A percentile compares a stretch with the other conserved stretches of the same genome.
phyloP scores from a whole-genome alignment of 2,888 invertebrate species.

The Netelia inedita region DNA sequence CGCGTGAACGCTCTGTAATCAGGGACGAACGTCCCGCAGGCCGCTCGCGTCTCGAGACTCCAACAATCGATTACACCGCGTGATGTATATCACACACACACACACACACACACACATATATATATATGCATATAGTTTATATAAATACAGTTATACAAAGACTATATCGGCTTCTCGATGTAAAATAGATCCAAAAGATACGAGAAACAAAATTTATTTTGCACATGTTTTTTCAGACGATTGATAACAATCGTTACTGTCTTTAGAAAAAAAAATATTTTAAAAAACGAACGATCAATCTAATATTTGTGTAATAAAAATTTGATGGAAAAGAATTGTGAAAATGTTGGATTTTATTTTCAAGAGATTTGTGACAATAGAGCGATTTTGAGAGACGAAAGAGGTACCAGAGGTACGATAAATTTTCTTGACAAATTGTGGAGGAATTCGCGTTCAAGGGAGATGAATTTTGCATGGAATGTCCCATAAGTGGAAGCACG shows the following conservation, averaged over 20 bases:
- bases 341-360: no score
- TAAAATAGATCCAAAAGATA: neutral
- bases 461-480: slow-evolving; percentile 16
- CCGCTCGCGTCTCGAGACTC: slow-evolving; percentile 60
- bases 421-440: neutral
- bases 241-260: no score
- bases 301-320: no score
- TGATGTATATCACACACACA: slow-evolving; percentile 49
- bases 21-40: slow-evolving; percentile 65
- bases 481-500: slow-evolving; percentile 44
- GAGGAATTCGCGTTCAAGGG: neutral
- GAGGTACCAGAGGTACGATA: no score
- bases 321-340: no score
- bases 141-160: slow-evolving; percentile 19
- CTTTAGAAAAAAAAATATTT: no score
- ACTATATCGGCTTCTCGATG: slow-evolving; percentile 29
- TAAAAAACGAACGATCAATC: no score
- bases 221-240: no score
- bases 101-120: neutral
- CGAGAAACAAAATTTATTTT: neutral
- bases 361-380: no score
- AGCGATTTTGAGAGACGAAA: no score
- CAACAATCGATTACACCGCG: slow-evolving; percentile 69
- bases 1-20: slow-evolving; percentile 67
- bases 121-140: slow-evolving; percentile 38